A percentile compares a stretch with the other conserved stretches of the same genome.
Evolutionary conservation across 2,888 invertebrate species (phyloP).

Genomic region (Cynaeus angustus): DNA sequence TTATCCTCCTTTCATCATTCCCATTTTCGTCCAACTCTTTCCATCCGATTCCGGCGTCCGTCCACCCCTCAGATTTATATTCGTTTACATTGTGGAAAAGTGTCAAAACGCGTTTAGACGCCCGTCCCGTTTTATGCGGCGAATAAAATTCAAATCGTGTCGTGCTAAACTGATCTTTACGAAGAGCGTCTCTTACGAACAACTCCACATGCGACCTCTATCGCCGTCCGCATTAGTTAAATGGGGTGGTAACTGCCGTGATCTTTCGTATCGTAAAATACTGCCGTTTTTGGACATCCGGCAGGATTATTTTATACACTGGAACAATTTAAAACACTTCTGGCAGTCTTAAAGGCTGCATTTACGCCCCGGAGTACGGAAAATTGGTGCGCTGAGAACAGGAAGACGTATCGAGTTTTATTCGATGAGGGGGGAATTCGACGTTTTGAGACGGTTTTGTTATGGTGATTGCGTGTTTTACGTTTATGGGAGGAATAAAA

Average conservation of each 20-base stretch:
- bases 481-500: constrained; percentile 22
- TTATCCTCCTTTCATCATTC: constrained; percentile 6
- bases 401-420: constrained; percentile 33
- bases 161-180: constrained; percentile 41
- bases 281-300: constrained; percentile 52
- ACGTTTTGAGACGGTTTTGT: constrained; percentile 24
- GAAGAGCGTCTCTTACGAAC: not conserved
- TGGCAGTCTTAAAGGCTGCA: constrained; percentile 44
- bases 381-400: constrained; percentile 28
- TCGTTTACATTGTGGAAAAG: constrained; percentile 48
- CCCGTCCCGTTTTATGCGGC: constrained; percentile 45
- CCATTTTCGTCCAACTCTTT: constrained; percentile 1
- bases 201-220: constrained; percentile 45
- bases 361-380: constrained; percentile 44
- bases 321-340: constrained; percentile 54
- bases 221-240: constrained; percentile 51
- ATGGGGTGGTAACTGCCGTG: constrained; percentile 54
- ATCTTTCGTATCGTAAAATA: constrained; percentile 53
- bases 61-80: constrained; percentile 39
- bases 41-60: constrained; percentile 32
- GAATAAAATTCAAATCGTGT: constrained; percentile 43
- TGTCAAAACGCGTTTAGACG: constrained; percentile 51
- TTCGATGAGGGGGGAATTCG: constrained; percentile 15
- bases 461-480: constrained; percentile 17
- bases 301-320: constrained; percentile 53